Base-by-base conservation (phyloP, 37 sponge, comb jelly and placozoan genomes). In the Agelas oroides region DNA sequence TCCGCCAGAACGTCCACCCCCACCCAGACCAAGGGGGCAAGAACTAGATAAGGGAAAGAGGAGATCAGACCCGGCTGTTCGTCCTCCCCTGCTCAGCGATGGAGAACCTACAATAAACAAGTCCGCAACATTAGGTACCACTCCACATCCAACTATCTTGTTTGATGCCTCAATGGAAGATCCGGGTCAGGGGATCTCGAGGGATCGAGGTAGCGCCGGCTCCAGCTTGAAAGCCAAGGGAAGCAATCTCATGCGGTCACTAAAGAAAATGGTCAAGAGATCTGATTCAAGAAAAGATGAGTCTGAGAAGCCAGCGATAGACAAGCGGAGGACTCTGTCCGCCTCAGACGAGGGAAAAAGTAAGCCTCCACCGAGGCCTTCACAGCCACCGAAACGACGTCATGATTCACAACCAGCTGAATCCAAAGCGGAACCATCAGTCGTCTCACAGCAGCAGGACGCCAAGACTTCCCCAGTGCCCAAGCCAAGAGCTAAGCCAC, bases 251-350 rank as follows among this genome's bases (percentile, higher is more conserved):
- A 78, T 86, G 79, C 35, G 54, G 28, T 86, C 87, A 61, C 63
- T 86, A 65, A 86, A 71, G 56, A 86, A 59, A 63, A 78, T 86
- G 71, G 87, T 86, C 11, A 63, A 40, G 61, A 65, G 79, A 61
- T 75, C 76, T 31, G 87, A 78, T 24, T 58, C 71, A 25, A 46
- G 5, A 11, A 39, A 8, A 5, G 65, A 39, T 1, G 67, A n/a
- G 18, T 53, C n/a, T 2, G 79, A n/a, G 27, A 40, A 39, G 53
- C 16, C 66, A 3, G 66, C 37, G 46, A 28, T 2, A 5, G 16
- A 25, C 23, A 34, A n/a, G 63, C 41, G 8, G 46, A 46, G 46
- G 8, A 46, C 46, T 46, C 46, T 46, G 46, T 46, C 46, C 8
- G 46, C 46, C 8, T 46, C 46, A 46, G 46, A 31, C 33, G 33